Evolutionary conservation across 2,888 invertebrate species (phyloP).

Genomic region (Nasonovia ribisnigri): DNA sequence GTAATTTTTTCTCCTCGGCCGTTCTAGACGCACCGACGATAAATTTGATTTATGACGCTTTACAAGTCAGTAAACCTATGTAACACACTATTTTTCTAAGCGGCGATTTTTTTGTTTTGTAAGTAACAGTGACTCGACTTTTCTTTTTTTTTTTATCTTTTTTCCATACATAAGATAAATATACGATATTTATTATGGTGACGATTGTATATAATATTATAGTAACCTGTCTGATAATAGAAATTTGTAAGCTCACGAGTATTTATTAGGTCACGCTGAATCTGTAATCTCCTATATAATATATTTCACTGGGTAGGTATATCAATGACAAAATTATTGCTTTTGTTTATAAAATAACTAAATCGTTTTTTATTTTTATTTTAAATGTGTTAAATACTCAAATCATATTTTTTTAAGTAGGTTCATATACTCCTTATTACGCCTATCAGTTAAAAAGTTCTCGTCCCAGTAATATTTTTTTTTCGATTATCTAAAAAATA

Average conservation of each 20-base stretch:
- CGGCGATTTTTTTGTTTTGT: conserved; percentile 7
- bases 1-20: neutral
- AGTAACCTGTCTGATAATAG: neutral
- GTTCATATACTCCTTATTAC: neutral
- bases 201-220: neutral
- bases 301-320: neutral
- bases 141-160: neutral
- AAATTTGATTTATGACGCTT: conserved; percentile 41
- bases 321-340: neutral
- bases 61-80: conserved; percentile 20
- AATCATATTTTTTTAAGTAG: neutral
- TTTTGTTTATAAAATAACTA: neutral
- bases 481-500: neutral
- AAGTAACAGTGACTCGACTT: neutral
- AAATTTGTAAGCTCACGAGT: neutral
- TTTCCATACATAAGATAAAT: neutral
- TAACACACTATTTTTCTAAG: conserved; percentile 11
- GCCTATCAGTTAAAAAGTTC: neutral
- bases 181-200: neutral
- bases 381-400: neutral
- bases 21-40: conserved; percentile 8
- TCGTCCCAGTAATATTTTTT: neutral
- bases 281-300: neutral
- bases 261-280: too few relatives aligned
- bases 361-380: neutral